These are phyloP conservation scores for Crossocerus cetratus DNA, from an alignment of 2,888 invertebrate species.

Conservation along the genomic window DNA sequence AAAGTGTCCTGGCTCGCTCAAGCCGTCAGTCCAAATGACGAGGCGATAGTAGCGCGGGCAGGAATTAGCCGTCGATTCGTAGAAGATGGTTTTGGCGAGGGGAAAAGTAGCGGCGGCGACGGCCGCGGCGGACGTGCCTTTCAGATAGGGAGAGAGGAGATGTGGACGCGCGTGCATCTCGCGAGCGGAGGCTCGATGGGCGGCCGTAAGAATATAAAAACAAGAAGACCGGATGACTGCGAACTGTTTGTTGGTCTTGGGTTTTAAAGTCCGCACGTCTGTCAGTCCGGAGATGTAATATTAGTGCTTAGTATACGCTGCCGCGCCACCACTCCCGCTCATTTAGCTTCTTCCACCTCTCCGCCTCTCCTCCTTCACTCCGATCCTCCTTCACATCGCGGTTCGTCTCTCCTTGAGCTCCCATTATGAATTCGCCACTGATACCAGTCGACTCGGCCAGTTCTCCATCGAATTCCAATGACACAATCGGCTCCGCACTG, in stretches of 20 bases:
- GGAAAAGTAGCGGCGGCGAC: slow-evolving; percentile 12
- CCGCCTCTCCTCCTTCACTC: slow-evolving; percentile 42
- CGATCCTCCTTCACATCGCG: slow-evolving; percentile 18
- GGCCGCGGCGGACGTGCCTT: slow-evolving; percentile 42
- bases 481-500: not conserved
- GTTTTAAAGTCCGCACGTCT: slow-evolving; percentile 77
- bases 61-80: slow-evolving; percentile 25
- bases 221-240: slow-evolving; percentile 77
- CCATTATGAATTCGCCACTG: too few relatives aligned
- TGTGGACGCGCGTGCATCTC: slow-evolving; percentile 20
- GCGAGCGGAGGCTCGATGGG: slow-evolving; percentile 46
- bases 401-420: not conserved
- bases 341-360: slow-evolving; percentile 66
- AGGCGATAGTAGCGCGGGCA: not conserved
- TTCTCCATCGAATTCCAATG: slow-evolving; percentile 3
- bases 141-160: slow-evolving; percentile 14
- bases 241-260: slow-evolving; percentile 77
- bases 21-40: too few relatives aligned
- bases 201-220: slow-evolving; percentile 74
- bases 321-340: slow-evolving; percentile 63
- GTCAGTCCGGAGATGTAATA: slow-evolving; percentile 76
- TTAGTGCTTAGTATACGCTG: slow-evolving; percentile 73
- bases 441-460: not conserved
- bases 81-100: slow-evolving; percentile 22
- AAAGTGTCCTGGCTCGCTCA: too few relatives aligned